Conservation (phyloP, 2,113 vertebrate genomes). For the Genyomyrus donnyi region DNA sequence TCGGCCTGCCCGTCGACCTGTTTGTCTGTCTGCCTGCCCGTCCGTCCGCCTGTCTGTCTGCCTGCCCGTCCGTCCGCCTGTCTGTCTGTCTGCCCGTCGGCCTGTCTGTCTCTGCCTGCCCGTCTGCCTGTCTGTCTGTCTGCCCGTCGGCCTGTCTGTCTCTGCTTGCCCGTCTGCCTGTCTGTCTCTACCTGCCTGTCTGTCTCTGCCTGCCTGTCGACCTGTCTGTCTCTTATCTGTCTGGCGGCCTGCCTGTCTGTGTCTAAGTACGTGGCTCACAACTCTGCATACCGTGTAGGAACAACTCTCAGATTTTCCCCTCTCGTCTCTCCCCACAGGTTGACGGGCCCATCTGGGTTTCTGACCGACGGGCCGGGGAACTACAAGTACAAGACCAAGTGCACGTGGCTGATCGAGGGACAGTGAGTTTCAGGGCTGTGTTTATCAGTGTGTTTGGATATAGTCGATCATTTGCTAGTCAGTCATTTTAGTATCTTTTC, state of each 20-base stretch:
- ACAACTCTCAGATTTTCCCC: background rate
- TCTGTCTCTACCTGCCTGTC: background rate
- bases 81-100: too few species aligned
- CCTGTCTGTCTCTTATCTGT: background rate
- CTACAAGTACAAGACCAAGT: conserved; percentile 98
- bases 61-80: too few species aligned
- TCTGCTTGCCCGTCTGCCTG: background rate
- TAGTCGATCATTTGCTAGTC: background rate
- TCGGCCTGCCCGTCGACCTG: too few species aligned
- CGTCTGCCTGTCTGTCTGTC: too few species aligned
- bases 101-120: background rate
- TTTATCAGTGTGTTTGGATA: background rate
- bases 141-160: too few species aligned
- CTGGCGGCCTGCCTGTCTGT: background rate
- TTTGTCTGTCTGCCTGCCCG: too few species aligned
- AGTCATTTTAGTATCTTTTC: background rate
- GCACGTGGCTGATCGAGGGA: conserved; percentile 96
- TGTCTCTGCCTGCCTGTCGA: too few species aligned
- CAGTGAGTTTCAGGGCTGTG: conserved; percentile 65
- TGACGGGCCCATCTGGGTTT: conserved; percentile 80
- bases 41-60: background rate
- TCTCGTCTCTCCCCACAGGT: conserved; percentile 55
- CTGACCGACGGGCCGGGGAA: conserved; percentile 92
- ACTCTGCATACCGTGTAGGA: background rate
- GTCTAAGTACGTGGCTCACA: background rate